Percentiles rank a stretch among this genome's conserved stretches.
These are phyloP conservation scores for Montipora foliosa DNA, from an alignment of 64 coral and sea anemone genomes.

Conservation along the genomic window DNA sequence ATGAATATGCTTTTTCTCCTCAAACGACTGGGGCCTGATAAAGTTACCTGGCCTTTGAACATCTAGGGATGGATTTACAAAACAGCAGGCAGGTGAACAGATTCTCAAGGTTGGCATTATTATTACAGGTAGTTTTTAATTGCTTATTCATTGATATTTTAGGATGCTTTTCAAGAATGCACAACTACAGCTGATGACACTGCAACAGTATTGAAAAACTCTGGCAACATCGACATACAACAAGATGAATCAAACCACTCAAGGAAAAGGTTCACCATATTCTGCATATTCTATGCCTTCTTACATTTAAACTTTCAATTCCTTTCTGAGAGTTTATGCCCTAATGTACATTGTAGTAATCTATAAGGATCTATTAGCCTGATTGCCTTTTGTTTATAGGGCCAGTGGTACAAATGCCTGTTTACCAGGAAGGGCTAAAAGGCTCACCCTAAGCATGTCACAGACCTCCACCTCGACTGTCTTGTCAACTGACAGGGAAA, in stretches of 20 bases:
- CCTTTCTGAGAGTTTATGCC: no score
- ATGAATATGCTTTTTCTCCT: no score
- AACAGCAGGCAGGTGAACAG: not conserved
- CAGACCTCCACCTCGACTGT: not conserved
- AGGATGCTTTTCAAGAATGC: constrained; percentile 20
- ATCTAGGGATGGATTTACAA: not conserved
- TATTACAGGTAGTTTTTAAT: not conserved
- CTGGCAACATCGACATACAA: not conserved
- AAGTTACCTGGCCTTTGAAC: no score
- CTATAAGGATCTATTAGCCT: not conserved
- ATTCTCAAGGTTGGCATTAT: no score
- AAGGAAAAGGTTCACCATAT: not conserved
- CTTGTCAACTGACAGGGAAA: not conserved
- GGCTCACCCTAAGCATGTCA: not conserved
- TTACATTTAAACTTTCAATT: no score
- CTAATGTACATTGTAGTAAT: no score
- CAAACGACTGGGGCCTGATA: no score
- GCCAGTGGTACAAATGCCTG: not conserved
- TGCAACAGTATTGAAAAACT: not conserved
- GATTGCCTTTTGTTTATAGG: not conserved
- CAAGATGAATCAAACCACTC: not conserved
- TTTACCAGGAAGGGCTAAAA: not conserved
- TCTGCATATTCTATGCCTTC: no score
- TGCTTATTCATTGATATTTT: not conserved
- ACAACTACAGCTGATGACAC: not conserved